phyloP scores from a whole-genome alignment of 2,888 invertebrate genomes.

The Ormyrus pomaceus region DNA sequence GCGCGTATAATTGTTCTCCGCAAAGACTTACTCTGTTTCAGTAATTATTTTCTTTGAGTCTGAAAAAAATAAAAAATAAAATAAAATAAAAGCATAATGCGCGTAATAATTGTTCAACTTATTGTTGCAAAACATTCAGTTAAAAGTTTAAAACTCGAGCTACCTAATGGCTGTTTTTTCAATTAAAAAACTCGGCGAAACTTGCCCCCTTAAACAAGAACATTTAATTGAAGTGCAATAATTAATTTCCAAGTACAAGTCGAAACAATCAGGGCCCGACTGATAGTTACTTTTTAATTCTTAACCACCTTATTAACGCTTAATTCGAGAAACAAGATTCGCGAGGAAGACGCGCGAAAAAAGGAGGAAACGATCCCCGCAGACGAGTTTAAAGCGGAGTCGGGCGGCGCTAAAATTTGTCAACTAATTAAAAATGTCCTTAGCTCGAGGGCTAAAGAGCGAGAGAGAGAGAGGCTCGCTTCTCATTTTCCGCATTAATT shows the following conservation, averaged over 20 bases:
- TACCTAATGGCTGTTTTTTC: constrained; percentile 26
- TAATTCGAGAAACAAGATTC: not conserved
- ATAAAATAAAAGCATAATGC: constrained; percentile 17
- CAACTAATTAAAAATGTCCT: constrained; percentile 56
- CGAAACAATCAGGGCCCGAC: no score
- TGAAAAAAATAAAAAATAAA: constrained; percentile 2
- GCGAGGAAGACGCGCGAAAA: not conserved
- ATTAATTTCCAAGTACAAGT: constrained; percentile 7
- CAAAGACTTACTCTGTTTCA: constrained; percentile 52
- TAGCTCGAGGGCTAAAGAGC: constrained; percentile 13
- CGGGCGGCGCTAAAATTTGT: constrained; percentile 39
- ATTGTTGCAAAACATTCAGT: not conserved
- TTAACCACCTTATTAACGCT: not conserved
- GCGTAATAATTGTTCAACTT: constrained; percentile 32
- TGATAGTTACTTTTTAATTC: no score
- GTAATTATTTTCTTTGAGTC: constrained; percentile 51
- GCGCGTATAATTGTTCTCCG: constrained; percentile 63
- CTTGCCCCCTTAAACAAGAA: not conserved
- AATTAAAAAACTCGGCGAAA: constrained; percentile 35
- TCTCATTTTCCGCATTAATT: constrained; percentile 51
- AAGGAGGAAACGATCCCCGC: not conserved
- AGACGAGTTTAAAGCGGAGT: constrained; percentile 8
- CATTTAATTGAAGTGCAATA: constrained; percentile 22
- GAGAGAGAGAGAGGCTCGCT: constrained; percentile 13
- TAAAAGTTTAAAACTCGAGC: constrained; percentile 16